Percentiles rank a stretch among this genome's conserved stretches.
phyloP scores from a whole-genome alignment of 1,140 invertebrate genomes.

The Cyphomyrmex costatus region DNA sequence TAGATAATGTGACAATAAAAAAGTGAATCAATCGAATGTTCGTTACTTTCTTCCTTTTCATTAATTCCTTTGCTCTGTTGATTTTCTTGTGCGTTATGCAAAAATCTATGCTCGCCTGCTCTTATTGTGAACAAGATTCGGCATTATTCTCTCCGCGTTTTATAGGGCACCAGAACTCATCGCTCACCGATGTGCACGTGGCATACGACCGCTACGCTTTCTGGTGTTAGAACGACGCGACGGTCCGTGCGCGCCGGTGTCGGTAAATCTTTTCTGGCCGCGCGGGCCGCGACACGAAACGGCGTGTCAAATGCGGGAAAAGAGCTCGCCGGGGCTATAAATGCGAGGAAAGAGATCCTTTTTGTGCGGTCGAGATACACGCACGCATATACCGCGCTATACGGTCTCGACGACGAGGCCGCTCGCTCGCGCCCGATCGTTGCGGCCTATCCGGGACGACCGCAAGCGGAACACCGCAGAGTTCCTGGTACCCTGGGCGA shows the following conservation, averaged over 20 bases:
- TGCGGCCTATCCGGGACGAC: conserved; percentile 60
- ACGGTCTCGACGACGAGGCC: conserved; percentile 12
- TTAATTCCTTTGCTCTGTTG: no score
- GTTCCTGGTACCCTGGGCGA: conserved; percentile 61
- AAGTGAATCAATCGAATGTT: no score
- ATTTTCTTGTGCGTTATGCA: no score
- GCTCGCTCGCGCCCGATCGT: conserved; percentile 31
- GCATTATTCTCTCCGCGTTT: neutral
- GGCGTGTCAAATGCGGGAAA: conserved; percentile 63
- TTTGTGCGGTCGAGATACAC: conserved; percentile 61
- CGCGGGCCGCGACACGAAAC: conserved; percentile 47
- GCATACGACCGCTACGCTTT: conserved; percentile 8
- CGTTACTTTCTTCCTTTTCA: no score
- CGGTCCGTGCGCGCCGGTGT: conserved; percentile 26
- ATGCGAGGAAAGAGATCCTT: conserved; percentile 62
- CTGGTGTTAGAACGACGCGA: conserved; percentile 9
- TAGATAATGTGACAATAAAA: no score
- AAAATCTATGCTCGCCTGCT: no score
- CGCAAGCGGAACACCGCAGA: conserved; percentile 64
- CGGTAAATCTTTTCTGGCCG: conserved; percentile 60
- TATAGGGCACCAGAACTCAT: neutral
- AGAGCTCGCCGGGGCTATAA: conserved; percentile 52
- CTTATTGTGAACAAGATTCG: neutral
- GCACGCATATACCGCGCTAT: neutral
- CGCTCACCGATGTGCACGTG: conserved; percentile 4